These are phyloP conservation scores for Eupithecia abbreviata DNA, from an alignment of 2,888 invertebrate genomes.

Conservation along the genomic window DNA sequence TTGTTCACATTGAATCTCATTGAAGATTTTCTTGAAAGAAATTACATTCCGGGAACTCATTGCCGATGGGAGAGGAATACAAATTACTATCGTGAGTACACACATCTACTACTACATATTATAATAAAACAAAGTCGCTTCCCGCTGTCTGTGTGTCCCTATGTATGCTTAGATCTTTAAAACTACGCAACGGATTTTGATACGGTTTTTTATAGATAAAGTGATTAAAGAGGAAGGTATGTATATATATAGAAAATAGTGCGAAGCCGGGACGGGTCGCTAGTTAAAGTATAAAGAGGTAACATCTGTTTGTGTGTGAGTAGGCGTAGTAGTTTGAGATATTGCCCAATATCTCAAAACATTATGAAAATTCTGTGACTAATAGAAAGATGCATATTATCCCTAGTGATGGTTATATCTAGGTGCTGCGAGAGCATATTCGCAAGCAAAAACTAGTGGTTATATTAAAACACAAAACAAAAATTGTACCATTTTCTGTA, in stretches of 20 bases:
- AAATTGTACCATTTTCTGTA: not conserved
- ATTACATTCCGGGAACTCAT: slow-evolving; percentile 86
- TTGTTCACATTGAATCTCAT: slow-evolving; percentile 97
- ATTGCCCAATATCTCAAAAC: no score
- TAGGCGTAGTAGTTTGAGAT: no score
- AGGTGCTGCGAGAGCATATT: not conserved
- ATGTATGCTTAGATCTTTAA: no score
- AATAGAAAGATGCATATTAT: no score
- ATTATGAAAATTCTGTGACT: no score
- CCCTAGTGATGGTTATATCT: not conserved
- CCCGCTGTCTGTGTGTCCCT: no score
- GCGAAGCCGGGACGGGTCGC: no score
- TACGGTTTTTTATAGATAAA: no score
- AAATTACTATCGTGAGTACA: slow-evolving; percentile 94
- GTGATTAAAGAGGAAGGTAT: no score
- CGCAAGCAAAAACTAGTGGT: not conserved
- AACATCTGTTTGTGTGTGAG: not conserved
- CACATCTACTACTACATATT: not conserved
- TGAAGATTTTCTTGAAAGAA: slow-evolving; percentile 94
- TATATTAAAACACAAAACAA: not conserved
- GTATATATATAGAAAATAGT: no score
- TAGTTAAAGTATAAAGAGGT: not conserved
- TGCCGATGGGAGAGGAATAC: slow-evolving; percentile 93
- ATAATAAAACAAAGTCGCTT: not conserved
- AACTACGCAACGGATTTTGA: no score